Percentiles rank a stretch among this genome's conserved stretches.
Evolutionary conservation across 2,797 vertebrate species (phyloP).

Genomic region (Pterois miles): DNA sequence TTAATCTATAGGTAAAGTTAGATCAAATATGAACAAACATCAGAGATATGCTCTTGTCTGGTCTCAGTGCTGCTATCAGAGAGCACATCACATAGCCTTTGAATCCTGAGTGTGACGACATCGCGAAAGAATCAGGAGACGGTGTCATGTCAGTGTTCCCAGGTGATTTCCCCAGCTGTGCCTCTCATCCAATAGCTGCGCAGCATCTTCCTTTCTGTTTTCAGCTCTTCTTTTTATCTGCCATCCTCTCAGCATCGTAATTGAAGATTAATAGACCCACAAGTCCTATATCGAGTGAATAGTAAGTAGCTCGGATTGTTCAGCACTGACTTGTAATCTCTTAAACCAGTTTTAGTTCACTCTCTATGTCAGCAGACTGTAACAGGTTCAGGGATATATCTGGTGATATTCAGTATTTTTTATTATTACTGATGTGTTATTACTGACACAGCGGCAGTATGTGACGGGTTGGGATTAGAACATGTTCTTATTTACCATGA

Average conservation of each 20-base stretch:
- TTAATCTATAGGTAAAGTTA: slow-evolving; percentile 1
- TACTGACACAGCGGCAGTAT: too few species aligned
- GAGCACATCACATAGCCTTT: slow-evolving; percentile 50
- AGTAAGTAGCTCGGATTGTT: slow-evolving; percentile 44
- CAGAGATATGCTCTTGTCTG: slow-evolving; percentile 9
- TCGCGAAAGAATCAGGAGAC: slow-evolving; percentile 43
- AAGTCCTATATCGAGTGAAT: slow-evolving; percentile 23
- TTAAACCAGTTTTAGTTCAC: slow-evolving; percentile 5
- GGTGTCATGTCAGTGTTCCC: slow-evolving; percentile 47
- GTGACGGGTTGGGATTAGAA: not conserved
- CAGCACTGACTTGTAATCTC: slow-evolving; percentile 22
- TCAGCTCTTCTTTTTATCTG: slow-evolving; percentile 34
- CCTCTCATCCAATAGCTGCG: slow-evolving; percentile 53
- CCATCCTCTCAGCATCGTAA: slow-evolving; percentile 56
- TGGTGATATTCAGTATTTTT: not conserved
- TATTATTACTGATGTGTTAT: not conserved
- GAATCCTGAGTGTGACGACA: slow-evolving; percentile 39
- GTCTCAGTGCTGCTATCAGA: slow-evolving; percentile 38
- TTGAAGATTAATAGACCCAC: slow-evolving; percentile 60
- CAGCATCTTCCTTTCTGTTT: slow-evolving; percentile 55
- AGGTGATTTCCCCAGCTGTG: slow-evolving; percentile 70
- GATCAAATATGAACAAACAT: slow-evolving; percentile 33
- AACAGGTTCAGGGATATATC: not conserved
- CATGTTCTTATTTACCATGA: not conserved
- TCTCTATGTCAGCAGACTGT: slow-evolving; percentile 2